Evolutionary conservation across 1,140 invertebrate species (phyloP).

Genomic region (Nymphalis io): DNA sequence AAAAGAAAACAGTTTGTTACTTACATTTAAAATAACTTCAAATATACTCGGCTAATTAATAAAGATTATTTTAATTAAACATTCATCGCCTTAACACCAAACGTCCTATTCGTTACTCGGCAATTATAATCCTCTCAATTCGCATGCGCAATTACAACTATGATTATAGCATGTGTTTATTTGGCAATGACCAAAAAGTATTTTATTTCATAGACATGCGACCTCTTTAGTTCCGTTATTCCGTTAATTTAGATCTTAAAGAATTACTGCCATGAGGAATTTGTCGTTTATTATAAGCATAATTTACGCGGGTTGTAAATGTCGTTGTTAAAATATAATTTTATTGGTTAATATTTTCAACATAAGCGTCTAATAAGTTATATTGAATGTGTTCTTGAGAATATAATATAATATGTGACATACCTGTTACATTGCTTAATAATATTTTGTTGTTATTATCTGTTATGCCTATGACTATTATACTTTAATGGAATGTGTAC

Average conservation of each 20-base stretch:
- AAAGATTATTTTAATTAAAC: not conserved
- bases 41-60: not conserved
- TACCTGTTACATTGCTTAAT: not conserved
- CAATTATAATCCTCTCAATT: conserved; percentile 46
- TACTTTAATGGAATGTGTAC: not conserved
- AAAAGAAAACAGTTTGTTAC: not conserved
- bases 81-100: conserved; percentile 4
- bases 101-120: conserved; percentile 17
- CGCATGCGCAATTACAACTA: conserved; percentile 37
- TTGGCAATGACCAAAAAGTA: conserved; percentile 16
- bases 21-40: not conserved
- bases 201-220: conserved; percentile 11
- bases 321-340: not conserved
- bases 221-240: conserved; percentile 11
- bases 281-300: not conserved
- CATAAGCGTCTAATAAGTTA: not conserved
- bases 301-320: conserved; percentile 4
- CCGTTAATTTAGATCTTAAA: not conserved
- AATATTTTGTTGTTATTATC: not conserved
- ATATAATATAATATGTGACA: not conserved
- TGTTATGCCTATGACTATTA: not conserved
- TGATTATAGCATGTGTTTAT: conserved; percentile 33
- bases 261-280: not conserved
- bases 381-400: not conserved
- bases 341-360: conserved; percentile 10